Percentiles rank a stretch among this genome's conserved stretches.
These are phyloP conservation scores for Diloba caeruleocephala DNA, from an alignment of 2,888 invertebrate genomes.

Conservation along the genomic window DNA sequence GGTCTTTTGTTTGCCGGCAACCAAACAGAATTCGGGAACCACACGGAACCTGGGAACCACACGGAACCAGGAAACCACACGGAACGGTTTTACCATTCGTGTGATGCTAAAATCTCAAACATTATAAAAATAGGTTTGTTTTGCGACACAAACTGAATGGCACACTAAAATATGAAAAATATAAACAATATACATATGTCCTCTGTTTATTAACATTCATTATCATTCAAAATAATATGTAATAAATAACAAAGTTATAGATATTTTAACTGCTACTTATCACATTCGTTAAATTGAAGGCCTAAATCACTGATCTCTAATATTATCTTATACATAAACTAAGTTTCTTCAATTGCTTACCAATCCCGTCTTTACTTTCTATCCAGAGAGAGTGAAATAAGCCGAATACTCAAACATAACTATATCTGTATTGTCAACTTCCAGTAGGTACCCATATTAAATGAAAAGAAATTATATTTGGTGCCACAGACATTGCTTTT, in stretches of 20 bases:
- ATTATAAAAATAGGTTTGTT: no score
- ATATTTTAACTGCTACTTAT: slow-evolving; percentile 48
- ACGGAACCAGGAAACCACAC: no score
- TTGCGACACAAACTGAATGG: no score
- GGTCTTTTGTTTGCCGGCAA: no score
- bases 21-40: no score
- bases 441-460: slow-evolving; percentile 5
- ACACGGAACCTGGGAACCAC: no score
- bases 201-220: slow-evolving; percentile 45
- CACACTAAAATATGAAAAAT: background rate
- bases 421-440: slow-evolving; percentile 43
- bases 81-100: no score
- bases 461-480: slow-evolving; percentile 13
- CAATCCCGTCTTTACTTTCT: slow-evolving; percentile 15
- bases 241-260: slow-evolving; percentile 50
- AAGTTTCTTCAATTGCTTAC: slow-evolving; percentile 11
- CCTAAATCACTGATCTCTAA: slow-evolving; percentile 19
- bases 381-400: slow-evolving; percentile 19
- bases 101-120: no score
- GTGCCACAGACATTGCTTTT: slow-evolving; percentile 2
- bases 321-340: slow-evolving; percentile 5
- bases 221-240: slow-evolving; percentile 33
- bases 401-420: slow-evolving; percentile 36
- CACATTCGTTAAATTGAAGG: slow-evolving; percentile 48
- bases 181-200: slow-evolving; percentile 17